These are phyloP conservation scores for Staurois parvus DNA, from an alignment of 2,797 vertebrate species.

Conservation along the genomic window DNA sequence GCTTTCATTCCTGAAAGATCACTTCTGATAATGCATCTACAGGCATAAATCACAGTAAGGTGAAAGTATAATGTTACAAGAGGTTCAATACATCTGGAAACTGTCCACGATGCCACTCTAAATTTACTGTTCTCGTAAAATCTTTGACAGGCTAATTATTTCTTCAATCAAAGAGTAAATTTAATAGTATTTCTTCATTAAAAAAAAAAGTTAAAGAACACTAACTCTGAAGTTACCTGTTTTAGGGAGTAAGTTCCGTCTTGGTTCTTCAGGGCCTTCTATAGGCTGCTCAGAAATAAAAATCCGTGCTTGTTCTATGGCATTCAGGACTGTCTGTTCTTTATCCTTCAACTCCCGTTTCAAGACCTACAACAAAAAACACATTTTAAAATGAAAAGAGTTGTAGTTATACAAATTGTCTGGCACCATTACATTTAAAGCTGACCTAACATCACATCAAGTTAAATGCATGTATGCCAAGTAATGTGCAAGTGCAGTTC, in stretches of 20 bases:
- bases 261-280: slow-evolving; percentile 93
- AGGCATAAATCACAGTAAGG: slow-evolving; percentile 25
- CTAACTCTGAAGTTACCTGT: slow-evolving; percentile 74
- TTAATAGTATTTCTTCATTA: background rate
- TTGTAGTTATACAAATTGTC: background rate
- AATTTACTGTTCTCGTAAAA: background rate
- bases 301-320: slow-evolving; percentile 90
- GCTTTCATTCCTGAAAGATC: slow-evolving; percentile 14
- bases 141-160: background rate
- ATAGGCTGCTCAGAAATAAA: slow-evolving; percentile 97
- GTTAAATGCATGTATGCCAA: too few relatives aligned
- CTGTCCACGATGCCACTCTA: background rate
- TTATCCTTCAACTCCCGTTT: slow-evolving; percentile 90
- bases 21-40: slow-evolving; percentile 34
- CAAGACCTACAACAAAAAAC: slow-evolving; percentile 76
- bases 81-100: slow-evolving; percentile 3
- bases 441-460: too few relatives aligned
- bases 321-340: slow-evolving; percentile 85
- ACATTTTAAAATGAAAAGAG: background rate
- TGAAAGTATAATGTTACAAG: slow-evolving; percentile 35
- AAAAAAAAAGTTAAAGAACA: background rate
- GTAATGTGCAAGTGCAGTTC: too few relatives aligned
- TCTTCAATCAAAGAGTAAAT: background rate
- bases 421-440: background rate
- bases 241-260: slow-evolving; percentile 89